phyloP scores from a whole-genome alignment of 2,113 vertebrate species.

The Cyprinodon variegatus region DNA sequence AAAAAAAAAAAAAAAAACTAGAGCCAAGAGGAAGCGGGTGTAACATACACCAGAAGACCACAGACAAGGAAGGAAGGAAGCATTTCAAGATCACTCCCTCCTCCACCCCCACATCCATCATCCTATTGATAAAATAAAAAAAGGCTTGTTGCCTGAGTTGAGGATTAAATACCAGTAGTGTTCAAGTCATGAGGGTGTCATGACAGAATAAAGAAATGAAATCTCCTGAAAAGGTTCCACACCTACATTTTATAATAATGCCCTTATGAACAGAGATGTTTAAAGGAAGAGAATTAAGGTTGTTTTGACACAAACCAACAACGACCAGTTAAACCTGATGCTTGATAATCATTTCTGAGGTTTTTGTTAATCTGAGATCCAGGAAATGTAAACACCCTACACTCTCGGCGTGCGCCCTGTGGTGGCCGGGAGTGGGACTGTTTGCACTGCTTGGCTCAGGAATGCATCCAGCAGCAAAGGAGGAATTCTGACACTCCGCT shows the following conservation, averaged over 20 bases:
- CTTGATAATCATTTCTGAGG: not conserved
- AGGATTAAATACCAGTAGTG: not conserved
- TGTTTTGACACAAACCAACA: not conserved
- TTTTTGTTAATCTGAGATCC: conserved; percentile 75
- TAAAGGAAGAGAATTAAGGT: not conserved
- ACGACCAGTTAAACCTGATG: not conserved
- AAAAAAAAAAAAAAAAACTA: not conserved
- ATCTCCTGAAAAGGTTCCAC: not conserved
- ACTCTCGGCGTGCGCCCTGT: conserved; percentile 95
- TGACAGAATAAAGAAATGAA: not conserved
- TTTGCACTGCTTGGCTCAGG: conserved; percentile 94
- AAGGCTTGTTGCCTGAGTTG: not conserved
- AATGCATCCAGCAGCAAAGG: conserved; percentile 22
- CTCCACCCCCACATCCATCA: conserved; percentile 52
- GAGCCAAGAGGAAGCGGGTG: conserved; percentile 54
- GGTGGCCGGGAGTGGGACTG: conserved; percentile 96
- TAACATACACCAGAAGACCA: conserved; percentile 45
- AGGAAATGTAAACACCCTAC: conserved; percentile 99
- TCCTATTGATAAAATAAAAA: conserved; percentile 44
- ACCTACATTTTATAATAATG: not conserved
- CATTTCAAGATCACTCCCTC: conserved; percentile 52
- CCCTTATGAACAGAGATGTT: not conserved
- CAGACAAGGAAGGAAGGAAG: conserved; percentile 64
- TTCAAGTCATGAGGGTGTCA: not conserved
- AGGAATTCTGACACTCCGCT: not conserved